Percentiles rank a stretch among this genome's conserved stretches.
Evolutionary conservation across 2,113 vertebrate genomes (phyloP).

Genomic region (Dolichotis patagonum): DNA sequence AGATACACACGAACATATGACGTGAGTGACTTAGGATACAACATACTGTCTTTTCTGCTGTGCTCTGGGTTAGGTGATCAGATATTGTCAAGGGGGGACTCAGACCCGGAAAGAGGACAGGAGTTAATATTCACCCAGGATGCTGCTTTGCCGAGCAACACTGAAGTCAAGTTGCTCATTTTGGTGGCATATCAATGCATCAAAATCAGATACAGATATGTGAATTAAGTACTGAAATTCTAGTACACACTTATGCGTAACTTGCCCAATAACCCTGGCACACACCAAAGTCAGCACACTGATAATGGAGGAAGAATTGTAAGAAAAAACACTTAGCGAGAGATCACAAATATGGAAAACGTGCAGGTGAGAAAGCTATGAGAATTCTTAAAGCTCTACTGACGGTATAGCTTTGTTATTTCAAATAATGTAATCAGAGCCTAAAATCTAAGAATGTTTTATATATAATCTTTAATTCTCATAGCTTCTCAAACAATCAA

Average conservation of each 20-base stretch:
- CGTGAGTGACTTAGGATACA: neutral
- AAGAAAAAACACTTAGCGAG: neutral
- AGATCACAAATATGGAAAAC: neutral
- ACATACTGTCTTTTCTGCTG: neutral
- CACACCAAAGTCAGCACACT: neutral
- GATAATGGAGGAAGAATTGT: neutral
- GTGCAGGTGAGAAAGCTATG: neutral
- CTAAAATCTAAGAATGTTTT: neutral
- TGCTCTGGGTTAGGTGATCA: neutral
- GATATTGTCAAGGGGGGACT: neutral
- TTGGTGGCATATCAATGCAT: neutral
- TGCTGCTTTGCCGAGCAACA: neutral
- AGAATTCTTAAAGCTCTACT: neutral
- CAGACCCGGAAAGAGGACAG: neutral
- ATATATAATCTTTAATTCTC: neutral
- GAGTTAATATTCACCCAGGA: neutral
- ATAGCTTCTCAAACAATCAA: neutral
- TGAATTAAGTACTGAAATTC: neutral
- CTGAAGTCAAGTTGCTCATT: neutral
- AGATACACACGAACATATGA: neutral
- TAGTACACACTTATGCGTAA: neutral
- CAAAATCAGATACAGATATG: neutral
- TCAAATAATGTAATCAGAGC: neutral
- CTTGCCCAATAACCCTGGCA: constrained; percentile 2
- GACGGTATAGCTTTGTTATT: neutral